A percentile compares a stretch with the other conserved stretches of the same genome.
Conservation (phyloP, 1,140 invertebrate species). For the Hypothenemus hampei region DNA sequence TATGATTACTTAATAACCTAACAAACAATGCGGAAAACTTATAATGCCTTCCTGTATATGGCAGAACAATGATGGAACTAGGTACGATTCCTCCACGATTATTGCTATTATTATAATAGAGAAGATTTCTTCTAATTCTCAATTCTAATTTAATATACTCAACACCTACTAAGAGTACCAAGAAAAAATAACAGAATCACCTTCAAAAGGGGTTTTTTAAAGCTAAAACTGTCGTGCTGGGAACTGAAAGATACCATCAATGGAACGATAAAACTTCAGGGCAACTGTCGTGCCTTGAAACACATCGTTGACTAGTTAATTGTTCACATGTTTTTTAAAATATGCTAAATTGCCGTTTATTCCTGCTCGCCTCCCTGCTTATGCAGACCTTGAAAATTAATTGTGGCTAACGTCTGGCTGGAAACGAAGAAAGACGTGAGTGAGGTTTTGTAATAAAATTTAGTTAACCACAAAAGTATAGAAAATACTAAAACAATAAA, state of each 20-base stretch:
- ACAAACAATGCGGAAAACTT: slow-evolving; percentile 27
- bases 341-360: slow-evolving; percentile 21
- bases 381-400: slow-evolving; percentile 7
- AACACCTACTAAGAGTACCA: neutral
- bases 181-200: neutral
- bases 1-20: slow-evolving; percentile 27
- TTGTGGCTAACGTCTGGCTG: neutral
- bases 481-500: too few species aligned
- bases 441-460: too few species aligned
- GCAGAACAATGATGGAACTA: slow-evolving; percentile 15
- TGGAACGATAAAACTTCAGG: slow-evolving; percentile 10
- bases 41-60: slow-evolving; percentile 23
- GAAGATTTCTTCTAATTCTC: neutral
- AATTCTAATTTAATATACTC: neutral
- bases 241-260: slow-evolving; percentile 13
- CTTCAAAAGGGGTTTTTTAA: neutral
- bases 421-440: neutral
- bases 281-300: slow-evolving; percentile 18
- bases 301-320: slow-evolving; percentile 20
- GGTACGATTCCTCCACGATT: slow-evolving; percentile 7
- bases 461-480: too few species aligned
- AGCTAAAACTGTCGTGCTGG: slow-evolving; percentile 17
- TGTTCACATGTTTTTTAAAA: slow-evolving; percentile 25
- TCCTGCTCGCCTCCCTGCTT: slow-evolving; percentile 9
- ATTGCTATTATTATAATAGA: slow-evolving; percentile 1